These are phyloP conservation scores for Edolisoma coerulescens DNA, from an alignment of 2,113 vertebrate genomes.

Conservation along the genomic window DNA sequence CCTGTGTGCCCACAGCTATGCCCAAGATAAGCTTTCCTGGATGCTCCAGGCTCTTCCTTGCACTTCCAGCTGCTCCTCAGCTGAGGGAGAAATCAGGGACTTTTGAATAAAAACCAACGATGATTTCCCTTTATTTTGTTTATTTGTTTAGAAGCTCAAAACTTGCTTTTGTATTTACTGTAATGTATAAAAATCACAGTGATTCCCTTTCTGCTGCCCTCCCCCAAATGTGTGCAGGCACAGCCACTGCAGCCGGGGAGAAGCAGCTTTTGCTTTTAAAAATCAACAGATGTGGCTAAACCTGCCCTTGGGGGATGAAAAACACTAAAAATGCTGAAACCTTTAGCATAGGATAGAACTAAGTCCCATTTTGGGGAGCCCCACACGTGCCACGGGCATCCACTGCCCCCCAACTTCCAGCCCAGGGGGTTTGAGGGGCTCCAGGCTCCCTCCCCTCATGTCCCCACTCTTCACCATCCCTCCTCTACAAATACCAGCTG, in stretches of 20 bases:
- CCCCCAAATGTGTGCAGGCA: neutral
- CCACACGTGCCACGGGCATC: neutral
- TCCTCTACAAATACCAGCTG: neutral
- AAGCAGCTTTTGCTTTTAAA: neutral
- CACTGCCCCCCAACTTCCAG: neutral
- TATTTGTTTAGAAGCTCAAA: neutral
- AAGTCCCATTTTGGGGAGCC: fast-evolving
- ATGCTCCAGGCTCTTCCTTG: neutral
- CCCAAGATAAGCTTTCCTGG: neutral
- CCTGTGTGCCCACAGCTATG: neutral
- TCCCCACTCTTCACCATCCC: neutral
- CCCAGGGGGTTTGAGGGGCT: neutral
- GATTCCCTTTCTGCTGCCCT: neutral
- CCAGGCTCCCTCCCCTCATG: neutral
- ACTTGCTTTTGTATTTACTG: neutral
- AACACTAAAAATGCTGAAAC: neutral
- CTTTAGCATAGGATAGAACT: neutral
- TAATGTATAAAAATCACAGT: neutral
- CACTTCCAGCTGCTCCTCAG: neutral
- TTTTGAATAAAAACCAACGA: fast-evolving
- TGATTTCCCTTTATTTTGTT: neutral
- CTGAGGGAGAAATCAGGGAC: neutral
- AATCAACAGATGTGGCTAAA: neutral
- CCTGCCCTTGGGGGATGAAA: neutral
- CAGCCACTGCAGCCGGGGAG: neutral